These are phyloP conservation scores for Alviniconcha marisindica DNA, from an alignment of 1,140 invertebrate genomes.

Conservation along the genomic window DNA sequence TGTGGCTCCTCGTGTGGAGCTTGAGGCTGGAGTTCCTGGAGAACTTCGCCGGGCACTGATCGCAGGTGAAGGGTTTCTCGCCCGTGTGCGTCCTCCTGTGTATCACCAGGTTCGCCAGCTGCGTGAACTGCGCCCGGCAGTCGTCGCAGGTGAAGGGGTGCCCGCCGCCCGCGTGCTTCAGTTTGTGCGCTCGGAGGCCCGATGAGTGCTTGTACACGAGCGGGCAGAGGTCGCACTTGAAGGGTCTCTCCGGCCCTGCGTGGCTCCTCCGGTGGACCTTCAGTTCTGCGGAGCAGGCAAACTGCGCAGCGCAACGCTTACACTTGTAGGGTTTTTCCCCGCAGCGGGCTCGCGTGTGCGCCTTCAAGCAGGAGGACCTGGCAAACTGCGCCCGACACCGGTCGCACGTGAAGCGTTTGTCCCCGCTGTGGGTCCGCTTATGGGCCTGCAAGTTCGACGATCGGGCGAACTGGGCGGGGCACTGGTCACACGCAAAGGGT, in stretches of 20 bases:
- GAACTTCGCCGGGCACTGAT: slow-evolving; percentile 83
- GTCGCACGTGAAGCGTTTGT: slow-evolving; percentile 33
- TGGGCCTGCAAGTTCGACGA: slow-evolving; percentile 51
- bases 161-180: no score
- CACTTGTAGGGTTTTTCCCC: slow-evolving; percentile 30
- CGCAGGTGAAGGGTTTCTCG: slow-evolving; percentile 82
- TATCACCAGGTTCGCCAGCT: slow-evolving; percentile 24
- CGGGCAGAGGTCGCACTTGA: no score
- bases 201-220: neutral
- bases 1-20: slow-evolving; percentile 21
- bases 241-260: no score
- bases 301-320: neutral
- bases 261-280: neutral
- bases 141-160: neutral
- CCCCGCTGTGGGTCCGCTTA: slow-evolving; percentile 8
- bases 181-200: no score
- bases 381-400: slow-evolving; percentile 21
- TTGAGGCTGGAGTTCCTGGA: slow-evolving; percentile 71
- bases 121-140: neutral
- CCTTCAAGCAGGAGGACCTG: slow-evolving; percentile 13
- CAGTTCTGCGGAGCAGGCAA: neutral
- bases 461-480: slow-evolving; percentile 81
- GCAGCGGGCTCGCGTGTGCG: slow-evolving; percentile 18
- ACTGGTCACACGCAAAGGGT: slow-evolving; percentile 92
- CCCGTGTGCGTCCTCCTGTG: slow-evolving; percentile 81